Conservation (phyloP, 2,888 invertebrate species). For the Athalia rosae region DNA sequence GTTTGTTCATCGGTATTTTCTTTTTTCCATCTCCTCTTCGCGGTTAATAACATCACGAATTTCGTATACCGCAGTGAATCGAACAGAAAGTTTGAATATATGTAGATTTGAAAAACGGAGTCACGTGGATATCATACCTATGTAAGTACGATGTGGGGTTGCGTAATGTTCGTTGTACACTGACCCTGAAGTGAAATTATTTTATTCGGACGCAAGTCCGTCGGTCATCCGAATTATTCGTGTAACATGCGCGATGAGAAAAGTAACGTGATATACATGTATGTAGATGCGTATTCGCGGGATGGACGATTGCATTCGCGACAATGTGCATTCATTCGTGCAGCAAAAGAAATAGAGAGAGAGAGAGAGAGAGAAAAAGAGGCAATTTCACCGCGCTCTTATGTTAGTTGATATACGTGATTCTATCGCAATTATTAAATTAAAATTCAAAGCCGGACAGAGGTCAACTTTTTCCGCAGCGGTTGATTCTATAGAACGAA, state of each 20-base stretch:
- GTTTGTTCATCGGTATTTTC: no score
- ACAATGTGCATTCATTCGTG: neutral
- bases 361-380: slow-evolving; percentile 6
- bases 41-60: no score
- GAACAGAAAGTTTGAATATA: no score
- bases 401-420: neutral
- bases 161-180: slow-evolving; percentile 16
- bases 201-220: neutral
- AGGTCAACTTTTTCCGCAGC: slow-evolving; percentile 41
- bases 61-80: no score
- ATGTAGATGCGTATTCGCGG: no score
- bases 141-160: neutral
- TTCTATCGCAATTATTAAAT: slow-evolving; percentile 29
- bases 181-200: slow-evolving; percentile 21
- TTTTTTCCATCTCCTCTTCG: no score
- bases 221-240: no score
- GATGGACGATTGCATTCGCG: no score
- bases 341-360: neutral
- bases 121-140: no score
- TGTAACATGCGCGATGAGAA: no score
- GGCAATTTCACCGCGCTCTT: slow-evolving; percentile 22
- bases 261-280: no score
- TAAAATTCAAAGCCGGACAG: neutral
- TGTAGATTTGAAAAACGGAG: no score
- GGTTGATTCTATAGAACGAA: neutral